These are phyloP conservation scores for Manacus vitellinus DNA, from an alignment of 2,113 vertebrate species.

Conservation along the genomic window DNA sequence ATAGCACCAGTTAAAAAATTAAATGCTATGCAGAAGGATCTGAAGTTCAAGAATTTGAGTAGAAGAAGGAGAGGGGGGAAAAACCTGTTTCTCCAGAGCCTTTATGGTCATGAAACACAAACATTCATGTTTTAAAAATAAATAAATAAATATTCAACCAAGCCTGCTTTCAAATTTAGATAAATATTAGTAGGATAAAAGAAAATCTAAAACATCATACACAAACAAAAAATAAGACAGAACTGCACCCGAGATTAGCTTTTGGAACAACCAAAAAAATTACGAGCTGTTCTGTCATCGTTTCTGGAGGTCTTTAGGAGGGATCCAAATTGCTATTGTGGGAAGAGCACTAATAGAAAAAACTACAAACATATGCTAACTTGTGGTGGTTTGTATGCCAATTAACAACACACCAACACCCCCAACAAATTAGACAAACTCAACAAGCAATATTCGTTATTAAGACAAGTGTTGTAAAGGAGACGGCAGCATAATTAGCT, in stretches of 20 bases:
- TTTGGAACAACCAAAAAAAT: background rate
- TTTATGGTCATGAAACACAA: accelerated
- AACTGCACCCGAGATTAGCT: background rate
- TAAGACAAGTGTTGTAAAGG: background rate
- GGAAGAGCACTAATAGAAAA: background rate
- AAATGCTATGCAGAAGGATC: background rate
- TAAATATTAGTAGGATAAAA: background rate
- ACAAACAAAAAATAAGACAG: background rate
- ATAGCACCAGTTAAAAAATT: background rate
- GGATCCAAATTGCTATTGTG: background rate
- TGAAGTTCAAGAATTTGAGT: background rate
- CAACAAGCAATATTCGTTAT: background rate
- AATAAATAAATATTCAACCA: too few species aligned
- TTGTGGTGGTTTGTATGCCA: background rate
- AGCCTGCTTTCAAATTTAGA: background rate
- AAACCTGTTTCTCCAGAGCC: background rate
- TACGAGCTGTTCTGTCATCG: background rate
- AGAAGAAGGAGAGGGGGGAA: background rate
- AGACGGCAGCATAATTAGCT: background rate
- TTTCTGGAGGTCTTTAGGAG: constrained; percentile 32
- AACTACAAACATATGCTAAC: constrained; percentile 3
- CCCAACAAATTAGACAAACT: background rate
- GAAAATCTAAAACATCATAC: background rate
- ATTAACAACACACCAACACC: background rate
- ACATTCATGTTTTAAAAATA: background rate